Evolutionary conservation across 2,888 invertebrate species (phyloP).

Genomic region (Brenthis ino): DNA sequence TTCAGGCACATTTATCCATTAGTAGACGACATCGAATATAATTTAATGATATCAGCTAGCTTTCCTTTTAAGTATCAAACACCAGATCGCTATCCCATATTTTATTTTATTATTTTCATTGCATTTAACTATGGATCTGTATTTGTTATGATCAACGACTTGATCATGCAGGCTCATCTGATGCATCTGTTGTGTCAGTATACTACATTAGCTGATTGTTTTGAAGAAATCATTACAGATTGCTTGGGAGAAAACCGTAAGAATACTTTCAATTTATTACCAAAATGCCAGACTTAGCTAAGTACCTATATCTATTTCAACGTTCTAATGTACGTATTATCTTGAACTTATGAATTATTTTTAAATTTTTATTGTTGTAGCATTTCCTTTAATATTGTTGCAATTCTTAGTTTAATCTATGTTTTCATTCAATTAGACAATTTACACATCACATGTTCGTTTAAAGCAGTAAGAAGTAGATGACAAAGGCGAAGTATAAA

Average conservation of each 20-base stretch:
- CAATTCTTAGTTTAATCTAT: no score
- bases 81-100: slow-evolving; percentile 48
- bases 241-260: slow-evolving; percentile 45
- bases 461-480: no score
- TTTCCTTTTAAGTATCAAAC: slow-evolving; percentile 56
- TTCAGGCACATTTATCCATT: slow-evolving; percentile 63
- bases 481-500: no score
- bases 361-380: no score
- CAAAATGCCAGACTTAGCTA: not conserved
- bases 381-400: no score
- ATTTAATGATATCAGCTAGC: slow-evolving; percentile 55
- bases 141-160: slow-evolving; percentile 64
- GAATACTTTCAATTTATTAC: not conserved
- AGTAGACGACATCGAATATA: slow-evolving; percentile 64
- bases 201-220: slow-evolving; percentile 58
- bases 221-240: slow-evolving; percentile 57
- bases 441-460: no score
- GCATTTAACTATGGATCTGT: slow-evolving; percentile 57
- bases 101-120: slow-evolving; percentile 51
- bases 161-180: slow-evolving; percentile 63
- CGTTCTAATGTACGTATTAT: no score
- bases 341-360: no score
- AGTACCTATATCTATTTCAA: no score
- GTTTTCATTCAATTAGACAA: no score
- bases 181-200: slow-evolving; percentile 65